phyloP scores from a whole-genome alignment of 2,797 vertebrate genomes.

The Erethizon dorsatum region DNA sequence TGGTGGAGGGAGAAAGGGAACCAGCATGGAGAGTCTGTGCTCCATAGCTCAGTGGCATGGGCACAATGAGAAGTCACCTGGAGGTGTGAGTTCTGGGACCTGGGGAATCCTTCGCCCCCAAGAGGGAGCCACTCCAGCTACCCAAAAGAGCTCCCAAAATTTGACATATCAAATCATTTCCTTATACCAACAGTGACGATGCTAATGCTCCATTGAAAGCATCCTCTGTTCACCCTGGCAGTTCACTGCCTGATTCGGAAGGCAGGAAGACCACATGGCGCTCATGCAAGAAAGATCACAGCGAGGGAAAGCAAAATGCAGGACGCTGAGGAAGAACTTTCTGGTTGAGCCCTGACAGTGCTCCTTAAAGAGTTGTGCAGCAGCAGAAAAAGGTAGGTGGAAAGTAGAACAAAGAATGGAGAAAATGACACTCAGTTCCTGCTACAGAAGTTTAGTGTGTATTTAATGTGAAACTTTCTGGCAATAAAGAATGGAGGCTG shows the following conservation, averaged over 20 bases:
- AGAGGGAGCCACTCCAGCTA: neutral
- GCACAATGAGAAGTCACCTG: neutral
- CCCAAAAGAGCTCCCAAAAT: neutral
- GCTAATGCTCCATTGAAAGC: neutral
- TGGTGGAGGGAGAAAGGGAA: conserved; percentile 14
- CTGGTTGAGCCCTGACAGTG: neutral
- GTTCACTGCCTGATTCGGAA: neutral
- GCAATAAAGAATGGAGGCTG: conserved; percentile 25
- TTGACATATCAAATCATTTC: neutral
- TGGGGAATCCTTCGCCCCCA: neutral
- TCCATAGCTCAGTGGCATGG: neutral
- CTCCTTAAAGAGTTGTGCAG: neutral
- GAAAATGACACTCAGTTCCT: conserved; percentile 46
- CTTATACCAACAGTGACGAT: neutral
- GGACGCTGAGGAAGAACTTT: neutral
- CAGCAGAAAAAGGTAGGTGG: neutral
- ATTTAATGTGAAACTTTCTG: conserved; percentile 35
- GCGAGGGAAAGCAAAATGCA: neutral
- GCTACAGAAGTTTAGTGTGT: neutral
- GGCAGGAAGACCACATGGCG: neutral
- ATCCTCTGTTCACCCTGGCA: neutral
- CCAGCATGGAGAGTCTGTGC: neutral
- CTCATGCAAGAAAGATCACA: neutral
- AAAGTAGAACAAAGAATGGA: conserved; percentile 42
- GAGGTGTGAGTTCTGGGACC: neutral